phyloP scores from a whole-genome alignment of 2,888 invertebrate genomes.

The Polydrusus cervinus region DNA sequence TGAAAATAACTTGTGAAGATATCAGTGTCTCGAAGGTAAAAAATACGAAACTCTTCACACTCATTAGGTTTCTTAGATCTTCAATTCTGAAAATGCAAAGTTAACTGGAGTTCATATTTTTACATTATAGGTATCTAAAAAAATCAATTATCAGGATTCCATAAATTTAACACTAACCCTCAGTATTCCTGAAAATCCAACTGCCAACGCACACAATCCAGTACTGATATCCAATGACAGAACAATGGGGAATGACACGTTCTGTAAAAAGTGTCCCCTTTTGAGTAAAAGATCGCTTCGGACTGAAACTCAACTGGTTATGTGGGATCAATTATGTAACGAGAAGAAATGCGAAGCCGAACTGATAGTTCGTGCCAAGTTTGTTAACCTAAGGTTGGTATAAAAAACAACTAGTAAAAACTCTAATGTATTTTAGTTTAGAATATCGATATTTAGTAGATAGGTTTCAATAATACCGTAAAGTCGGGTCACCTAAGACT shows the following conservation, averaged over 20 bases:
- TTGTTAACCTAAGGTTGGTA: slow-evolving; percentile 50
- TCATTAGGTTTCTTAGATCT: too few relatives aligned
- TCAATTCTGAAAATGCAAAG: neutral
- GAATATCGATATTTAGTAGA: too few relatives aligned
- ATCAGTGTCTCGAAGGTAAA: slow-evolving; percentile 34
- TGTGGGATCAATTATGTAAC: slow-evolving; percentile 35
- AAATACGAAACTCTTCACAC: neutral
- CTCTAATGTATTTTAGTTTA: too few relatives aligned
- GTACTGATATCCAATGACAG: slow-evolving; percentile 5
- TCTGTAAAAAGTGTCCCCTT: slow-evolving; percentile 58
- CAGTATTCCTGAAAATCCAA: slow-evolving; percentile 8
- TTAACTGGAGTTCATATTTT: neutral
- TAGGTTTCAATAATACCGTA: too few relatives aligned
- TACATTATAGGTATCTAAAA: slow-evolving; percentile 1
- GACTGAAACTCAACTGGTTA: slow-evolving; percentile 9
- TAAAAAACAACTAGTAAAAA: too few relatives aligned
- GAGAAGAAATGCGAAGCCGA: slow-evolving; percentile 31
- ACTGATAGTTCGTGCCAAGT: slow-evolving; percentile 27
- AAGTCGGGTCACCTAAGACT: too few relatives aligned
- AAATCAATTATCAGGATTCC: slow-evolving; percentile 27
- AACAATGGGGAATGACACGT: slow-evolving; percentile 63
- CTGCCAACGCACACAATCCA: slow-evolving; percentile 16
- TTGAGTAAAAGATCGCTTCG: slow-evolving; percentile 30
- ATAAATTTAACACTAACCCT: slow-evolving; percentile 29
- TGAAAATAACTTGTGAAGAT: slow-evolving; percentile 36